Evolutionary conservation across 2,888 invertebrate species (phyloP), one percentile per base, ranked within the genome.

Genomic region (Acanthococcus lagerstroemiae): DNA sequence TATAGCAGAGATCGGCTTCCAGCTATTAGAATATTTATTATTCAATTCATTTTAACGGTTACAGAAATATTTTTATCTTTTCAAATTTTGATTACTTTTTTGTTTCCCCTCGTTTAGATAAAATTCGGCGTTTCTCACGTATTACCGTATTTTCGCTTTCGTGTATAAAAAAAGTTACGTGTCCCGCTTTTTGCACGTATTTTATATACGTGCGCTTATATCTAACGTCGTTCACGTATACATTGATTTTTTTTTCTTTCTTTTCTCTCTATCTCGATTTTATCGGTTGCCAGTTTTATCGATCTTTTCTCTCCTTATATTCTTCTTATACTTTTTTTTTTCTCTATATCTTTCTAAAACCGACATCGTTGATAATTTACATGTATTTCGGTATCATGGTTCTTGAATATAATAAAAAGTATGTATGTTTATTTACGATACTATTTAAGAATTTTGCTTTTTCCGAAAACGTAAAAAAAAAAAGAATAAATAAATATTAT

Each of bases 271-370:
- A 25, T 60, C 25, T 46, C 21, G 50, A 50, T 61, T 61, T 61
- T 50, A 50, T 61, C 30, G 30, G 50, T 61, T 61, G 61, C 61
- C 61, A 50, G 61, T 61, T 61, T 61, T 61, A 61, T 61, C 52
- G 37, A 37, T 25, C 48, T 27, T 58, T 48, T 58, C 26, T 58
- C 27, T 58, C 46, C n/a, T n/a, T 46, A 48, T 37, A n/a, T 27
- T 55, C 27, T 52, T 30, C 52, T 37, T 48, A 48, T 50, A 17
- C 45, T 22, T 60, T 25, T 30, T 58, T 50, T 15, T 50, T 22
- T 50, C 19, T 24, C 48, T 52, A n/a, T n/a, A n/a, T n/a, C n/a
- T 27, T 17, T 52, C 50, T 52, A 50, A 50, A 9, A 50, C 24
- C 30, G 48, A 61, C 50, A 50, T 50, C 50, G 27, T 61, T 27